Conservation (phyloP, 2,888 invertebrate species). For the Lasioglossum calceatum region DNA sequence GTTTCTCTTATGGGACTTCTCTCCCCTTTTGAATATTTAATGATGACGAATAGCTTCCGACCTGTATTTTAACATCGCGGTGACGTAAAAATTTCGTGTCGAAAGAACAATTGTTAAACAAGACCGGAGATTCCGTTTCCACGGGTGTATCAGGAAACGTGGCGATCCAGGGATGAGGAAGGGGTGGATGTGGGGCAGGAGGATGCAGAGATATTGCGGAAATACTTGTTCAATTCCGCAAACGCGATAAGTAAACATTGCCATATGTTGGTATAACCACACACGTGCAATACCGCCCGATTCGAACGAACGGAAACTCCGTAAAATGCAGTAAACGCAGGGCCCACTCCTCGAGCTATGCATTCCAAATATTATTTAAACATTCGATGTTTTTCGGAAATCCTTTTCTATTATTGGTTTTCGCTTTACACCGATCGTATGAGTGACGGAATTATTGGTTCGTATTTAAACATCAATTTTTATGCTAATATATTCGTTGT, state of each 20-base stretch:
- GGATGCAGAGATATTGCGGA: constrained; percentile 28
- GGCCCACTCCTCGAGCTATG: not conserved
- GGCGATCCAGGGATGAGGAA: not conserved
- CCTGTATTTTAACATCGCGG: constrained; percentile 42
- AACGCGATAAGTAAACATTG: constrained; percentile 37
- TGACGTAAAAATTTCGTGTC: constrained; percentile 56
- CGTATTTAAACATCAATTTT: too few relatives aligned
- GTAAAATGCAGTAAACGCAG: not conserved
- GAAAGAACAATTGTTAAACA: constrained; percentile 33
- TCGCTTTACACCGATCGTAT: not conserved
- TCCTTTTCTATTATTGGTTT: not conserved
- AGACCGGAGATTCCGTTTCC: not conserved
- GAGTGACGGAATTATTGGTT: too few relatives aligned
- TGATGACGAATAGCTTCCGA: constrained; percentile 62
- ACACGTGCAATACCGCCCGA: not conserved
- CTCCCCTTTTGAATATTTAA: constrained; percentile 64
- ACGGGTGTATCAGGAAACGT: constrained; percentile 17
- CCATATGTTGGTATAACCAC: constrained; percentile 33
- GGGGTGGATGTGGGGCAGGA: not conserved
- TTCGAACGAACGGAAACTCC: not conserved
- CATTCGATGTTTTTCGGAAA: not conserved
- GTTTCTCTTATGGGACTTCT: constrained; percentile 51
- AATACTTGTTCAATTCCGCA: constrained; percentile 29
- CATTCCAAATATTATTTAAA: not conserved
- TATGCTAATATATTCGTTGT: too few relatives aligned